A percentile compares a stretch with the other conserved stretches of the same genome.
These are phyloP conservation scores for Phaetusa simplex DNA, from an alignment of 2,113 vertebrate genomes.

Conservation along the genomic window DNA sequence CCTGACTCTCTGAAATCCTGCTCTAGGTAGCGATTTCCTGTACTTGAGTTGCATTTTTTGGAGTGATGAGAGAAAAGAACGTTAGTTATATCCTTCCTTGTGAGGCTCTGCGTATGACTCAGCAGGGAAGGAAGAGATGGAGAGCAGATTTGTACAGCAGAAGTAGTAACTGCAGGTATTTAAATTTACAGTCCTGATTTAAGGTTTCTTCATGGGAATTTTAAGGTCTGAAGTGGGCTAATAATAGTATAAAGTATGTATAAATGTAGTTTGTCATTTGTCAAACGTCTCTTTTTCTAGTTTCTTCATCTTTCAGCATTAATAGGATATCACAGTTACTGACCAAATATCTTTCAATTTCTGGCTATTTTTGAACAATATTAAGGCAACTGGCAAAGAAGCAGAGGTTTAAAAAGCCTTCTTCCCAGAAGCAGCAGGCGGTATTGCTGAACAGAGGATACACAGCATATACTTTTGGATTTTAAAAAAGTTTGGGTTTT, in stretches of 20 bases:
- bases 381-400: neutral
- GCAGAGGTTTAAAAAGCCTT: neutral
- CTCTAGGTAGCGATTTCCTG: neutral
- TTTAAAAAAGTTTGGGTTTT: neutral
- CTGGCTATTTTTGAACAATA: neutral
- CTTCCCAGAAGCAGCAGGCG: neutral
- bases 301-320: slow-evolving; percentile 9
- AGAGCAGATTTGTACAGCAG: neutral
- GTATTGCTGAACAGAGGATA: neutral
- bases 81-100: neutral
- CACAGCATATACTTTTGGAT: neutral
- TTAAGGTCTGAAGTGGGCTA: neutral
- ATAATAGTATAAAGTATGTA: neutral
- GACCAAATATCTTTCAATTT: neutral
- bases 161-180: neutral
- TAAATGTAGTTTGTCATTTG: neutral
- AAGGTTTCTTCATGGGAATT: neutral
- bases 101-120: neutral
- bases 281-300: neutral
- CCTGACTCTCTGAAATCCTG: neutral
- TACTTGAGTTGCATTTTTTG: neutral
- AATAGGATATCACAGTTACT: neutral
- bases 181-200: neutral
- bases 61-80: neutral
- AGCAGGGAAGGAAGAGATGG: neutral